Evolutionary conservation across 2,797 vertebrate species (phyloP), one percentile per base, ranked within the genome.

Genomic region (Dicrostonyx torquatus): DNA sequence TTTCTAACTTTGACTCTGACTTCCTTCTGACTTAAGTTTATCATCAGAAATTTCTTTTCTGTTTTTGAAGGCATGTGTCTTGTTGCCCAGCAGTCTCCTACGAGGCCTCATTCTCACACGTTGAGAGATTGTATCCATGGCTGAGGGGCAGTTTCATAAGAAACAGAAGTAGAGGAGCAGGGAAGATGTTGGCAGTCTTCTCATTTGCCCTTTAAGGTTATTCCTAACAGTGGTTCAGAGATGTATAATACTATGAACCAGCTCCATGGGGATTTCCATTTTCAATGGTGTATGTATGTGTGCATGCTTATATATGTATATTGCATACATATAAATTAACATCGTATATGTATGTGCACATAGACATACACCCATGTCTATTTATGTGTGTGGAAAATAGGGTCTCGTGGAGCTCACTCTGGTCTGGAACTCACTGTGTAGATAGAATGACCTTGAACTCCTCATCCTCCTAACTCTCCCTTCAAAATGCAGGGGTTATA

Each of bases 11-110:
- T 50, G 34, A 22, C 82, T 87, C 40, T 85, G 20, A 55, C 7
- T 94, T 94, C 8, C n/a, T 88, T 97, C 73, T 83, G 76, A 90
- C 60, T 80, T 89, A 87, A 4, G 9, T 60, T 92, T 77, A 80
- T 91, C 79, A 78, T 82, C 55, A 8, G 45, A 84, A 95, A 70
- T 80, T 26, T 76, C n/a, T 31, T 92, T 92, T 43, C 83, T 22
- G 73, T 18, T 24, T 68, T 89, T 79, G 50, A 80, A 96, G 26
- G 2, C 15, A n/a, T 87, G 82, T 80, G 3, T 31, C 26, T 20
- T 75, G 20, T 48, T 4, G 91, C 72, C 11, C 4, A 29, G 9
- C 22, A 83, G 40, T 93, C 34, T 90, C 45, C 37, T n/a, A 48
- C 12, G 50, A 58, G 45, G 50, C 40, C 12, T 1, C 29, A 12